phyloP scores from a whole-genome alignment of 2,888 invertebrate species.

The Heteropelma amictum region DNA sequence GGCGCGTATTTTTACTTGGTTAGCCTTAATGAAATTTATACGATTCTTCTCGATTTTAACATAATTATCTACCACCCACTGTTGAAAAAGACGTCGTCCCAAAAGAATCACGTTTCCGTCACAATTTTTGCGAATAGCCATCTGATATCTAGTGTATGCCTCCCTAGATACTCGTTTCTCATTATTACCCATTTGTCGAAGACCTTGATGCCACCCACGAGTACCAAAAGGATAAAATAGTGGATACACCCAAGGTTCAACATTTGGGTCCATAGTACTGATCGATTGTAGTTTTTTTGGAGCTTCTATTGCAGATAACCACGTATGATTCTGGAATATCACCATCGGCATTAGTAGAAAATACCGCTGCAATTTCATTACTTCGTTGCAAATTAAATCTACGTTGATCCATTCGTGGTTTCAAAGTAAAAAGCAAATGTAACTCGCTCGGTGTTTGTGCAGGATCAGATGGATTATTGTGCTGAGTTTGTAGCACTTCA shows the following conservation, averaged over 20 bases:
- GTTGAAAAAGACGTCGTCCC: conserved; percentile 25
- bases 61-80: no score
- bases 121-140: conserved; percentile 22
- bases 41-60: no score
- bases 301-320: no score
- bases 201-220: no score
- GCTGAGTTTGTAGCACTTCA: conserved; percentile 40
- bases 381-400: conserved; percentile 56
- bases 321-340: conserved; percentile 59
- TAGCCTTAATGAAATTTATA: no score
- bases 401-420: conserved; percentile 51
- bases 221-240: no score
- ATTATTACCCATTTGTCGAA: no score
- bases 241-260: no score
- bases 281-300: no score
- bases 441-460: no score
- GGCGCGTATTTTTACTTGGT: no score
- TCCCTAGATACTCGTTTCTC: conserved; percentile 11
- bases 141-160: conserved; percentile 21
- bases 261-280: no score
- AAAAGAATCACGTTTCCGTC: conserved; percentile 17
- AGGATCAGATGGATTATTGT: conserved; percentile 15
- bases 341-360: conserved; percentile 51
- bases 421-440: conserved; percentile 36
- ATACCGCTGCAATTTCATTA: conserved; percentile 56